phyloP scores from a whole-genome alignment of 2,797 vertebrate species.

The Hybognathus amarus region DNA sequence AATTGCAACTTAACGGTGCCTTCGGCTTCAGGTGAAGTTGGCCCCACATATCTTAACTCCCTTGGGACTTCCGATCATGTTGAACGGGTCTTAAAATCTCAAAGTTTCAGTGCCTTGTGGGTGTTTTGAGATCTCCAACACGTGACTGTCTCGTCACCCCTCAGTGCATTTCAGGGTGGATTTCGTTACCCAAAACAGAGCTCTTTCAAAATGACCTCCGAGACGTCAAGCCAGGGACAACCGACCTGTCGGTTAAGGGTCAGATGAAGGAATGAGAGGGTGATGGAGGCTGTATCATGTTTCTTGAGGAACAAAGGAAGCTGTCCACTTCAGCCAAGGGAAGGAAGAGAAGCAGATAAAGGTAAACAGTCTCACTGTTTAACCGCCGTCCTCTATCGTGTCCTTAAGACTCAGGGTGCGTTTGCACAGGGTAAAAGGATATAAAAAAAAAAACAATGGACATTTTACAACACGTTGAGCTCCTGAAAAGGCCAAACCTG shows the following conservation, averaged over 20 bases:
- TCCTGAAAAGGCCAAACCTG: constrained; percentile 50
- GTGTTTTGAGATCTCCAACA: constrained; percentile 16
- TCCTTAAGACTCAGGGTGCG: neutral
- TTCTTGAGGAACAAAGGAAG: constrained; percentile 36
- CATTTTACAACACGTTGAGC: constrained; percentile 12
- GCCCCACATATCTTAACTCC: constrained; percentile 4
- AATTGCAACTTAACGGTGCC: neutral
- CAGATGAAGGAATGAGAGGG: constrained; percentile 3
- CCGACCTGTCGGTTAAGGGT: constrained; percentile 10
- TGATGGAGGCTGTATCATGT: constrained; percentile 26
- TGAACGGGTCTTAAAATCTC: constrained; percentile 10
- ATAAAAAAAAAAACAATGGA: neutral
- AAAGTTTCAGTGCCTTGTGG: constrained; percentile 26
- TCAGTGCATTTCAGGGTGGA: constrained; percentile 25
- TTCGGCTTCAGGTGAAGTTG: neutral
- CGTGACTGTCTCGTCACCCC: neutral
- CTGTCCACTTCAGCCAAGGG: constrained; percentile 35
- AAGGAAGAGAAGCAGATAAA: neutral
- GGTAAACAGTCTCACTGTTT: neutral
- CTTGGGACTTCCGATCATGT: neutral
- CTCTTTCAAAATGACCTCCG: constrained; percentile 13
- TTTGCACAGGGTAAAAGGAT: constrained; percentile 15
- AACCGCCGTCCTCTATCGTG: neutral
- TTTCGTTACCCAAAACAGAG: constrained; percentile 17
- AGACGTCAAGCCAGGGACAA: neutral